Conservation (phyloP, 2,888 invertebrate species). For the Ormyrus thymus region DNA sequence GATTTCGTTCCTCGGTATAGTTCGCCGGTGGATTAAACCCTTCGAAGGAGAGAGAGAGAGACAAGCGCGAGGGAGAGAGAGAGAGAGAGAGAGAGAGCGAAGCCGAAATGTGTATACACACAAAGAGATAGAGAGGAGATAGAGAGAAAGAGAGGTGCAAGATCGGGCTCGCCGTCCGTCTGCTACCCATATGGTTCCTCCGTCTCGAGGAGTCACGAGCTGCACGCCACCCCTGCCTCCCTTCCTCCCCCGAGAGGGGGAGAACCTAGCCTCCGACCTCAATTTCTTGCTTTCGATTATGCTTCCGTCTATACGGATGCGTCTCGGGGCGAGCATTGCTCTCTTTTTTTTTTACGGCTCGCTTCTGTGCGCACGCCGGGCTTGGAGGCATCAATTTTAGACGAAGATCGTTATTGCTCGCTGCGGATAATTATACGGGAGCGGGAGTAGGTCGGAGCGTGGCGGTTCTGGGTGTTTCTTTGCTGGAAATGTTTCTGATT, state of each 20-base stretch:
- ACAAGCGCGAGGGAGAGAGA: slow-evolving; percentile 32
- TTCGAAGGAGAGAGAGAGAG: slow-evolving; percentile 63
- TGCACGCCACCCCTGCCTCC: slow-evolving; percentile 13
- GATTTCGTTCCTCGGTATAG: slow-evolving; percentile 71
- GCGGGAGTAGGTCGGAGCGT: neutral
- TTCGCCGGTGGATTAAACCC: slow-evolving; percentile 73
- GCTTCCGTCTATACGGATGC: neutral
- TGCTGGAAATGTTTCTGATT: no score
- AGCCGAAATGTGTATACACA: no score
- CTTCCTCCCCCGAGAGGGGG: neutral
- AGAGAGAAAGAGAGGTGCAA: slow-evolving; percentile 40
- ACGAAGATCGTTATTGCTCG: slow-evolving; percentile 29
- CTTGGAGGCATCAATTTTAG: slow-evolving; percentile 16
- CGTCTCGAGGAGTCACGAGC: slow-evolving; percentile 56
- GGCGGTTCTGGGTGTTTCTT: no score
- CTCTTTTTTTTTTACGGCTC: neutral
- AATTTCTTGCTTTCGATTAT: neutral
- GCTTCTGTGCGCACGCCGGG: neutral
- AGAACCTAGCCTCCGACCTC: neutral
- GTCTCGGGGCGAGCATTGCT: neutral
- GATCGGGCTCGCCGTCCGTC: slow-evolving; percentile 68
- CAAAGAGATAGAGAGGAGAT: slow-evolving; percentile 17
- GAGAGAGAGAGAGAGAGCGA: slow-evolving; percentile 17
- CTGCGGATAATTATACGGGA: slow-evolving; percentile 24
- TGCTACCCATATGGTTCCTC: slow-evolving; percentile 73